Percentiles rank a stretch among this genome's conserved stretches.
Evolutionary conservation across 1,140 invertebrate species (phyloP).

Genomic region (Rhopalosiphum padi): DNA sequence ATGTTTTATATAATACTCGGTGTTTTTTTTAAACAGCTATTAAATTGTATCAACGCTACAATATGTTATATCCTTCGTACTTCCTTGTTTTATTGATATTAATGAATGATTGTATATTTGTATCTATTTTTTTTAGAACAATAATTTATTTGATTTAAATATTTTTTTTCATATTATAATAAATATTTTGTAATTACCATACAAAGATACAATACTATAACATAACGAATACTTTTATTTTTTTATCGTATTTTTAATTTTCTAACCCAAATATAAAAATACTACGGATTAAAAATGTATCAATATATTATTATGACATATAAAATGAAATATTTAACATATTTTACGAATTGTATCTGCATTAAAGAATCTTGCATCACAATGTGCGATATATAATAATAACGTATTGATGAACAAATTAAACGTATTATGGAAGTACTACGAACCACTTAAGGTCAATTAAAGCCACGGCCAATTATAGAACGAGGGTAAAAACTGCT

Average conservation of each 20-base stretch:
- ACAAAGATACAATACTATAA: not conserved
- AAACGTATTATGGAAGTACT: not conserved
- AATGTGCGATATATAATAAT: not conserved
- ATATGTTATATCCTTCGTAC: not conserved
- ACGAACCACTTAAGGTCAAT: not conserved
- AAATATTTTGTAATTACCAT: too few species aligned
- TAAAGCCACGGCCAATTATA: not conserved
- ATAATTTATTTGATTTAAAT: not conserved
- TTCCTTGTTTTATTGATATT: slow-evolving; percentile 14
- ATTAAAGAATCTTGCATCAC: not conserved
- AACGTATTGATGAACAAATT: not conserved
- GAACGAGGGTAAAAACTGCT: not conserved
- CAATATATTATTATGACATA: not conserved
- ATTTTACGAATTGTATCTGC: not conserved
- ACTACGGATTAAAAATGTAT: not conserved
- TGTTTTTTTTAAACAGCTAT: not conserved
- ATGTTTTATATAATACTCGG: not conserved
- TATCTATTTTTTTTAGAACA: not conserved
- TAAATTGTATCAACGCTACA: not conserved
- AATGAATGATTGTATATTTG: not conserved
- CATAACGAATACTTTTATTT: not conserved
- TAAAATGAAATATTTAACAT: not conserved
- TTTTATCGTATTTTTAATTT: not conserved
- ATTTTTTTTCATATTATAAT: not conserved
- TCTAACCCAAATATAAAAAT: not conserved